These are phyloP conservation scores for Colistium nudipinnis DNA, from an alignment of 2,113 vertebrate species.

Conservation along the genomic window DNA sequence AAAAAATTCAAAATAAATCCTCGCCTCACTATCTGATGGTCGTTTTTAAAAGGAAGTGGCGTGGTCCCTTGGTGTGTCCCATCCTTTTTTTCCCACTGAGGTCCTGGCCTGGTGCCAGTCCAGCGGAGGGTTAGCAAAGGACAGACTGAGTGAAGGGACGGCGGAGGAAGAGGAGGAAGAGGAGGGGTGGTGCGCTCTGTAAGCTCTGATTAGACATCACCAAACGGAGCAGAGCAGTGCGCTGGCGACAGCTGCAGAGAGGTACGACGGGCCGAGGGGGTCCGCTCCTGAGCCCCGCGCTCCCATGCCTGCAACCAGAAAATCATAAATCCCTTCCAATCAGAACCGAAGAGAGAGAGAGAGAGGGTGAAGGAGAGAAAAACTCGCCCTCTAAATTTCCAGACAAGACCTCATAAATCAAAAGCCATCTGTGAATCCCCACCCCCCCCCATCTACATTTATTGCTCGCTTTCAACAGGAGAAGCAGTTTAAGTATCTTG, in stretches of 20 bases:
- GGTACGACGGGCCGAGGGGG: conserved; percentile 48
- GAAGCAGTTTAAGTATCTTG: conserved; percentile 57
- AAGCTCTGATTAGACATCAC: conserved; percentile 68
- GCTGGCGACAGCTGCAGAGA: conserved; percentile 75
- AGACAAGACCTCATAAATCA: conserved; percentile 67
- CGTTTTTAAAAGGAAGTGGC: conserved; percentile 42
- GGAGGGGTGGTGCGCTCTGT: conserved; percentile 6
- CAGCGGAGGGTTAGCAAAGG: conserved; percentile 41
- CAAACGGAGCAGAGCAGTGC: conserved; percentile 69
- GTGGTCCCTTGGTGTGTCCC: conserved; percentile 45
- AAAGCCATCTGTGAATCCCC: conserved; percentile 17
- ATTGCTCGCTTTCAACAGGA: conserved; percentile 69
- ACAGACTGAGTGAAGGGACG: conserved; percentile 52
- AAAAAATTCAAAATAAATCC: conserved; percentile 53
- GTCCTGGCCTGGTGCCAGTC: conserved; percentile 50
- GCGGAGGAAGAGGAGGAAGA: conserved; percentile 16
- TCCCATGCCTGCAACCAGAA: conserved; percentile 86
- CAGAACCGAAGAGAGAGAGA: conserved; percentile 36
- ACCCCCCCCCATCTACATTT: conserved; percentile 58
- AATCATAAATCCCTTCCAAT: background rate
- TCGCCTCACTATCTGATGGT: conserved; percentile 44
- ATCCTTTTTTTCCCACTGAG: conserved; percentile 49
- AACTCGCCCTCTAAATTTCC: conserved; percentile 35
- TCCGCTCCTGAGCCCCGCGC: conserved; percentile 85
- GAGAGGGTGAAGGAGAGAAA: conserved; percentile 30